Evolutionary conservation across 2,888 invertebrate genomes (phyloP).

Genomic region (Tetropium fuscum): DNA sequence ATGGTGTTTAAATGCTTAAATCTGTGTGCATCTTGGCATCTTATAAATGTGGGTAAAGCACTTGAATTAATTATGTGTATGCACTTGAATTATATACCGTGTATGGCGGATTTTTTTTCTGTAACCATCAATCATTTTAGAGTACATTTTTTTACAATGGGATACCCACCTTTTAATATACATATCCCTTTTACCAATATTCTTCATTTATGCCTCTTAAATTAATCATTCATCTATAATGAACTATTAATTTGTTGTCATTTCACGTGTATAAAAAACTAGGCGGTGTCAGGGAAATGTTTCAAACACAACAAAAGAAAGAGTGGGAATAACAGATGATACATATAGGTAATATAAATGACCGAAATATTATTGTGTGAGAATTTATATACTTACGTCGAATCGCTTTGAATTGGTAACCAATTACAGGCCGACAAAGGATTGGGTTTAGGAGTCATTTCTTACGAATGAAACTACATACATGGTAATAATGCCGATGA

Average conservation of each 20-base stretch:
- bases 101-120: too few relatives aligned
- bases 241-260: conserved; percentile 17
- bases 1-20: too few relatives aligned
- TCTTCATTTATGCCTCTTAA: not conserved
- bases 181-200: too few relatives aligned
- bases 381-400: conserved; percentile 18
- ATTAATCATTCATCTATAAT: conserved; percentile 10
- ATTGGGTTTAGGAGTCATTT: conserved; percentile 49
- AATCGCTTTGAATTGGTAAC: conserved; percentile 42
- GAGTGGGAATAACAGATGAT: conserved; percentile 21
- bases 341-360: conserved; percentile 13
- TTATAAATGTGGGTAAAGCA: too few relatives aligned
- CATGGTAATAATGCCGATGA: conserved; percentile 44
- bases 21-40: too few relatives aligned
- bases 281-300: conserved; percentile 5
- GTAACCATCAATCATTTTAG: too few relatives aligned
- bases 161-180: too few relatives aligned
- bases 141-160: too few relatives aligned
- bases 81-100: too few relatives aligned
- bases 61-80: too few relatives aligned
- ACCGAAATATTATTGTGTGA: conserved; percentile 22
- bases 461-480: conserved; percentile 40
- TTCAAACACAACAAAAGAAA: conserved; percentile 15
- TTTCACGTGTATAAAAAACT: conserved; percentile 10
- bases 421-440: conserved; percentile 55